Base-by-base conservation (phyloP, 2,113 vertebrate species). In the Brachypodius melanocephalos region DNA sequence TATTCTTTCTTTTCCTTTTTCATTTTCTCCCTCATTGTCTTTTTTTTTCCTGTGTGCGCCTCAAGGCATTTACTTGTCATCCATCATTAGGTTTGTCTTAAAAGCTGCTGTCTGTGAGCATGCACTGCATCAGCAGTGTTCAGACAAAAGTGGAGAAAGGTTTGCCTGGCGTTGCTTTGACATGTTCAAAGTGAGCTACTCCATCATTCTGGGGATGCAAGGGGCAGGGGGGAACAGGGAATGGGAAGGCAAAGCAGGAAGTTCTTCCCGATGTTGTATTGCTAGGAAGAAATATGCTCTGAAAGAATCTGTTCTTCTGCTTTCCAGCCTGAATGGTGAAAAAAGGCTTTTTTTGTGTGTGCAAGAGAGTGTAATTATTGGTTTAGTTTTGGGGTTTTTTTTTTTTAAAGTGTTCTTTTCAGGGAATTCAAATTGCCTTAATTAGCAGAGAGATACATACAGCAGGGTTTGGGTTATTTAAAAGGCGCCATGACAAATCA, bases 61-160 rank as follows among this genome's bases (percentile, higher is more conserved):
- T 95, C 42, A 54, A 95, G 88, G 96, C 96, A 93, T 94, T 96
- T 92, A 86, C 88, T 95, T 96, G 93, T 96, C 93, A 95, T 95
- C 96, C 85, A 87, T 96, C 95, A 95, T 97, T 97, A 95, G 74
- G 84, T 95, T 79, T 95, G 93, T 92, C 89, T 94, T 95, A 97
- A 95, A 88, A 89, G 69, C 83, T 73, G 91, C 88, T 5, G 38
- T 79, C 95, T 91, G 91, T 83, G 83, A 89, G 92, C 93, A 80
- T 17, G 89, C 86, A 85, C 93, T 84, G 90, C 65, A 3, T 96
- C 96, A 97, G 91, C 5, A 1, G 58, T 73, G 94, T 20, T 91
- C 95, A 95, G 88, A 78, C 90, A 91, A 49, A 94, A 93, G 93
- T 63, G 68, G 91, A 92, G 91, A 79, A 92, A 72, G 94, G 83